Evolutionary conservation across 2,888 invertebrate genomes (phyloP).

Genomic region (Adelognathus sp.): DNA sequence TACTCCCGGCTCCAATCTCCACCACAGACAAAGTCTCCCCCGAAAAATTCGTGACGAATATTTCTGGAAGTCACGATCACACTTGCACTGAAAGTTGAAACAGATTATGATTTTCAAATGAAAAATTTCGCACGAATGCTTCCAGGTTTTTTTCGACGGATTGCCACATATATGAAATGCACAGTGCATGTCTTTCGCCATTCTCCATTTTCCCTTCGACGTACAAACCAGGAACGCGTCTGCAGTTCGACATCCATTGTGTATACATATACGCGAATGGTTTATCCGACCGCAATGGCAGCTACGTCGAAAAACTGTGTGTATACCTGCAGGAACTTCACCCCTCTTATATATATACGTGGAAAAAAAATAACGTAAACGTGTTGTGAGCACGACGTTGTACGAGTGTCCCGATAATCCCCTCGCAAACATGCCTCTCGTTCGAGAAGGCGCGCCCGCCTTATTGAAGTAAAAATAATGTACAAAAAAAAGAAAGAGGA

Average conservation of each 20-base stretch:
- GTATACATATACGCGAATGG: slow-evolving; percentile 9
- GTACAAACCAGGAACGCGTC: slow-evolving; percentile 33
- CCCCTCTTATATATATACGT: no score
- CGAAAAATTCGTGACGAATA: no score
- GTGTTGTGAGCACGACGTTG: slow-evolving; percentile 4
- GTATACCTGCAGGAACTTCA: not conserved
- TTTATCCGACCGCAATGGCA: slow-evolving; percentile 47
- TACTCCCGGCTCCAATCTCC: no score
- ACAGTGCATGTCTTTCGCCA: slow-evolving; percentile 36
- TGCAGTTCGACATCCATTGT: slow-evolving; percentile 33
- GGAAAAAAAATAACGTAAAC: no score
- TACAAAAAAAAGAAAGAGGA: slow-evolving; percentile 74
- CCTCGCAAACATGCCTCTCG: slow-evolving; percentile 52
- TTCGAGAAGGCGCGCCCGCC: slow-evolving; percentile 44
- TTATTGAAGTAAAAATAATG: slow-evolving; percentile 71
- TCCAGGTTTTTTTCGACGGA: no score
- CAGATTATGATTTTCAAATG: no score
- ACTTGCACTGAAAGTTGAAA: no score
- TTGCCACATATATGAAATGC: no score
- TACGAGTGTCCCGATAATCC: slow-evolving; percentile 45
- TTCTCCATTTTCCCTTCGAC: slow-evolving; percentile 42
- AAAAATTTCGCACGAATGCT: no score
- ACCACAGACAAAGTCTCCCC: no score
- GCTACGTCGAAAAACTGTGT: not conserved
- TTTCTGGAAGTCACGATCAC: no score